Evolutionary conservation across 2,113 vertebrate species (phyloP).

Genomic region (Ictalurus furcatus): DNA sequence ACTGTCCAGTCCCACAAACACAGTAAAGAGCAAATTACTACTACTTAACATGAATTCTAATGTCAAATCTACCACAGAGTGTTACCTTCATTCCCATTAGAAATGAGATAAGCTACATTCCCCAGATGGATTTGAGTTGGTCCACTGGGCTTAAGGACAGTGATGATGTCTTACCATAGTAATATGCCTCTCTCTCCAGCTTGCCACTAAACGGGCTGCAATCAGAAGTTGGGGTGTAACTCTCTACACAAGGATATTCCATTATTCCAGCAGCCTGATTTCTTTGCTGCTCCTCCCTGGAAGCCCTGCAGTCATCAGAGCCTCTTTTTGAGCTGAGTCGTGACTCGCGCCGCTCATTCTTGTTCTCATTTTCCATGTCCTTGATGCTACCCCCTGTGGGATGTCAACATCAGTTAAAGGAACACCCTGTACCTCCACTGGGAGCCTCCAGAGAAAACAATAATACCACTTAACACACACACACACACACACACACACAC

Average conservation of each 20-base stretch:
- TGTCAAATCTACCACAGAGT: not conserved
- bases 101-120: not conserved
- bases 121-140: not conserved
- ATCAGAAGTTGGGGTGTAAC: constrained; percentile 68
- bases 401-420: constrained; percentile 54
- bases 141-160: not conserved
- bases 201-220: constrained; percentile 65
- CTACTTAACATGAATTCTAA: not conserved
- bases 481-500: not conserved
- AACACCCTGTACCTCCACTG: constrained; percentile 51
- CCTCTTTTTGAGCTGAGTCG: constrained; percentile 80
- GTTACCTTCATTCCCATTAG: not conserved
- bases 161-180: constrained; percentile 20
- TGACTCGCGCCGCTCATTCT: constrained; percentile 62
- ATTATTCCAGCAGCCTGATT: constrained; percentile 75
- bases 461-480: constrained; percentile 25
- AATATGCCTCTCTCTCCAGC: not conserved
- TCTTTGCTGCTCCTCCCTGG: constrained; percentile 79
- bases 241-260: constrained; percentile 74
- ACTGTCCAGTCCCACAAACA: not conserved
- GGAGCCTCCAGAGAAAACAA: constrained; percentile 50
- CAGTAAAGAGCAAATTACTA: not conserved
- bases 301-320: constrained; percentile 78
- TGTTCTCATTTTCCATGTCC: constrained; percentile 59
- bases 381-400: constrained; percentile 65